phyloP scores from a whole-genome alignment of 2,797 vertebrate species.

The Syngnathus acus region DNA sequence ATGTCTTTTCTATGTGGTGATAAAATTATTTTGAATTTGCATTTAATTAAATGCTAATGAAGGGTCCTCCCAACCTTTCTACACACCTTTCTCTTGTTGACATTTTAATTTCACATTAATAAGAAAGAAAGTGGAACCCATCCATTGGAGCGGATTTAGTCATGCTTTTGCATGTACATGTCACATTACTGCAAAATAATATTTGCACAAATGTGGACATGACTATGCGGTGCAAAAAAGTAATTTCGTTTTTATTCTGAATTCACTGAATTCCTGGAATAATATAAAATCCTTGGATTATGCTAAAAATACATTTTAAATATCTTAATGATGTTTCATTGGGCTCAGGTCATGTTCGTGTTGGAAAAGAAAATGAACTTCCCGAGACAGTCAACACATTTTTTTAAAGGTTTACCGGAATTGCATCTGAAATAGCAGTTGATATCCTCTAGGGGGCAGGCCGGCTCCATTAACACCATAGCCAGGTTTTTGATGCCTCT shows the following conservation, averaged over 20 bases:
- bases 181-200: too few species aligned
- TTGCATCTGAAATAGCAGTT: conserved; percentile 28
- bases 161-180: neutral
- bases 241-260: neutral
- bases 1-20: neutral
- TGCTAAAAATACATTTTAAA: neutral
- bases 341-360: neutral
- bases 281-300: neutral
- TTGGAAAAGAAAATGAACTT: neutral
- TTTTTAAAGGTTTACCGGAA: neutral
- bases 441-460: conserved; percentile 50
- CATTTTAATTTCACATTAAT: neutral
- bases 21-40: neutral
- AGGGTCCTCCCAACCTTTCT: neutral
- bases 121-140: neutral
- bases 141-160: neutral
- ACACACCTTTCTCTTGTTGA: neutral
- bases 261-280: neutral
- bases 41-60: conserved; percentile 1
- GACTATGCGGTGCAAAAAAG: neutral
- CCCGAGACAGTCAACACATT: neutral
- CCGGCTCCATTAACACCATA: conserved; percentile 26
- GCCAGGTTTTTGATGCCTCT: neutral
- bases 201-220: neutral
- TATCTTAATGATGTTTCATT: neutral